These are phyloP conservation scores for Planococcus citri DNA, from an alignment of 1,140 invertebrate species.

Conservation along the genomic window DNA sequence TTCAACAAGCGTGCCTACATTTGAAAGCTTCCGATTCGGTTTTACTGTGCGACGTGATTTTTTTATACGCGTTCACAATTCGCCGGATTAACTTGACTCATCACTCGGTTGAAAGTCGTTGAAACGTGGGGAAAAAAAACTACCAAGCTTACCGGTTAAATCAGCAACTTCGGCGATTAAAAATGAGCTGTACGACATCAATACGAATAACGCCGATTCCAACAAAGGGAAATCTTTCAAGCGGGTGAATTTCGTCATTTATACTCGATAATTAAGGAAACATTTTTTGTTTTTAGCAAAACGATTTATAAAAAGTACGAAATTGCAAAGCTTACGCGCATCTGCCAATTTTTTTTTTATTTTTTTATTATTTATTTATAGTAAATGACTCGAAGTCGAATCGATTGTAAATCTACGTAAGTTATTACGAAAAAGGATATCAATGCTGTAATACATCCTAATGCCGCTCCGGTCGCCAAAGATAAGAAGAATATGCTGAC, in stretches of 20 bases:
- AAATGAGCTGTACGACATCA: conserved; percentile 97
- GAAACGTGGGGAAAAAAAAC: not conserved
- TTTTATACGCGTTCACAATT: no score
- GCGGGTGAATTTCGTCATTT: conserved; percentile 91
- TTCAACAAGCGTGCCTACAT: no score
- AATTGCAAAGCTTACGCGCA: no score
- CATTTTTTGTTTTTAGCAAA: conserved; percentile 20
- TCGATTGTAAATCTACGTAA: no score
- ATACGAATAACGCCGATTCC: conserved; percentile 89
- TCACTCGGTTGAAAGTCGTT: no score
- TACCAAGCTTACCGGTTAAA: conserved; percentile 60
- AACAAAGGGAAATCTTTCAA: conserved; percentile 89
- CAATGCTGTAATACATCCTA: conserved; percentile 85
- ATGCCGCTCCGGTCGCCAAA: conserved; percentile 74
- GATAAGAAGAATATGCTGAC: conserved; percentile 84
- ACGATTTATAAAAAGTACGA: no score
- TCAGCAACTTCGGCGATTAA: conserved; percentile 89
- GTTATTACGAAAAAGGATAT: conserved; percentile 72
- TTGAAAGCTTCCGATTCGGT: no score
- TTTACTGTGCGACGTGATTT: no score
- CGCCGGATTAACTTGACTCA: no score
- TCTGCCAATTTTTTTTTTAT: no score
- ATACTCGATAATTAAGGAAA: conserved; percentile 34
- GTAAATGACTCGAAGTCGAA: no score
- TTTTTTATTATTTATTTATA: no score